These are phyloP conservation scores for Metalampra italica DNA, from an alignment of 2,888 invertebrate genomes.

Conservation along the genomic window DNA sequence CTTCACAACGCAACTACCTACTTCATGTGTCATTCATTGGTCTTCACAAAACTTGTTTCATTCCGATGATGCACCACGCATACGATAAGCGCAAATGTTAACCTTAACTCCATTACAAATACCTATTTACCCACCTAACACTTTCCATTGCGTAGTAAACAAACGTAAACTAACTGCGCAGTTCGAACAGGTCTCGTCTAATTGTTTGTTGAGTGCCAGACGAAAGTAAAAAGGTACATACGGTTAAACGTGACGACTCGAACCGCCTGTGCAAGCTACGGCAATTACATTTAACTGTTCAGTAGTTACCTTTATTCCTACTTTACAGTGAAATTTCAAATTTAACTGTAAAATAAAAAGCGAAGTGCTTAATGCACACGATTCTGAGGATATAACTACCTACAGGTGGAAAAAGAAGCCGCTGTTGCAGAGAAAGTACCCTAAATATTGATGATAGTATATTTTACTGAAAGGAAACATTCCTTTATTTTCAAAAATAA, in stretches of 20 bases:
- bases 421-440: too few species aligned
- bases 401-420: too few species aligned
- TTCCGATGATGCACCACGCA: neutral
- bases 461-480: too few species aligned
- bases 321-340: neutral
- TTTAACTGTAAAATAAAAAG: too few species aligned
- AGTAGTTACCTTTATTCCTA: neutral
- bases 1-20: neutral
- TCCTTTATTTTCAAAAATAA: too few species aligned
- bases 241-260: slow-evolving; percentile 34
- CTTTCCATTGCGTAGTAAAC: slow-evolving; percentile 22
- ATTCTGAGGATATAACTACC: too few species aligned
- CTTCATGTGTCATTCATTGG: neutral
- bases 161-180: slow-evolving; percentile 17
- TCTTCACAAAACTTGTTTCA: neutral
- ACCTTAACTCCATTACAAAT: slow-evolving; percentile 12
- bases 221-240: slow-evolving; percentile 32
- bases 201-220: slow-evolving; percentile 22
- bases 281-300: neutral
- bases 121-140: slow-evolving; percentile 14
- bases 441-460: too few species aligned
- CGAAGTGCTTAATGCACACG: too few species aligned
- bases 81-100: neutral
- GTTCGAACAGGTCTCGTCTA: slow-evolving; percentile 16
- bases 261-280: slow-evolving; percentile 10